Conservation (phyloP, 1,140 invertebrate species). For the Ditylenchus dipsaci region DNA sequence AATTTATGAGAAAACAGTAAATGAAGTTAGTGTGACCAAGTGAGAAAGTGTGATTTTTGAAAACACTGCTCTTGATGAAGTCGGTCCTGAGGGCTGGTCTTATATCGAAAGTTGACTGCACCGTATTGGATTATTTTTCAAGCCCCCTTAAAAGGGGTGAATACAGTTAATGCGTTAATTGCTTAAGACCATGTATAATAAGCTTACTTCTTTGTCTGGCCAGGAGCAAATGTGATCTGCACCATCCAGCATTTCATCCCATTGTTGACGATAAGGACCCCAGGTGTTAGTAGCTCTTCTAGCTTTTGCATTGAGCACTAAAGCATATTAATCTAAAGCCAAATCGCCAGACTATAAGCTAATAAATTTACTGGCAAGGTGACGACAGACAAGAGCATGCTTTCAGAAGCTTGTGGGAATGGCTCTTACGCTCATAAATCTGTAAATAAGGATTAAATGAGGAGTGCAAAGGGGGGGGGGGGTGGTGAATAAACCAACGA, state of each 20-base stretch:
- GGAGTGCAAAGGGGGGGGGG: no score
- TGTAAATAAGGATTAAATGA: background rate
- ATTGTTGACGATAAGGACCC: conserved; percentile 13
- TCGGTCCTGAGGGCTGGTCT: no score
- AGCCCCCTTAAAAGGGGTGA: no score
- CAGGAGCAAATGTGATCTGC: background rate
- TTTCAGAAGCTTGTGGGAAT: conserved; percentile 10
- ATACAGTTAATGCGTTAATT: no score
- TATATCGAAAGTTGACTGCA: no score
- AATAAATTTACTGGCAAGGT: background rate
- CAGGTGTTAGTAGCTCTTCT: conserved; percentile 11
- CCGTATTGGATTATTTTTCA: no score
- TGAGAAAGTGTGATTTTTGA: no score
- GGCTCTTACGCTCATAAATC: conserved; percentile 10
- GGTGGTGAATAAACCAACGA: no score
- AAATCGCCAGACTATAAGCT: background rate
- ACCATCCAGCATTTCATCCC: conserved; percentile 16
- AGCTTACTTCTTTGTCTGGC: conserved; percentile 3
- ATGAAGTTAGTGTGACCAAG: no score
- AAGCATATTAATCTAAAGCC: background rate
- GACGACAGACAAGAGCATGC: conserved; percentile 12
- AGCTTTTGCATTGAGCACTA: conserved; percentile 1
- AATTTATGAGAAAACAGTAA: no score
- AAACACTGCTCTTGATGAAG: no score
- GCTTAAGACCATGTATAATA: no score